These are phyloP conservation scores for Hydroisotoma schaefferi DNA, from an alignment of 2,888 invertebrate genomes.

Conservation along the genomic window DNA sequence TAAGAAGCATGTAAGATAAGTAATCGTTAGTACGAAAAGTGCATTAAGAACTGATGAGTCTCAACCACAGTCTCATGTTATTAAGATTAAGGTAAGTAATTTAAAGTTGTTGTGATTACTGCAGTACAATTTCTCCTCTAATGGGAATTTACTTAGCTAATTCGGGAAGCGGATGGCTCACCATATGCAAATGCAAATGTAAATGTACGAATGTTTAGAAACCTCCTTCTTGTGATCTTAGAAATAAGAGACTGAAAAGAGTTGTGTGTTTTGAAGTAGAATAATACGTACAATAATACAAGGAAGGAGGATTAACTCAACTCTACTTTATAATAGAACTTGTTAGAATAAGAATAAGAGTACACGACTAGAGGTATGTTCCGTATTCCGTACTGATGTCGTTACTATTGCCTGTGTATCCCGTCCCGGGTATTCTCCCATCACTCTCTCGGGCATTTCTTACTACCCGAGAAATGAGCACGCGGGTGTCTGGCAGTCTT, in stretches of 20 bases:
- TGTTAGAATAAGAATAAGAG: too few species aligned
- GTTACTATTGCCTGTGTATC: too few species aligned
- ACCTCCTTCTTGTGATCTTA: constrained; percentile 5
- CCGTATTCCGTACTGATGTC: too few species aligned
- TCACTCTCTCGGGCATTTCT: background rate
- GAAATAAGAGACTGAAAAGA: constrained; percentile 3
- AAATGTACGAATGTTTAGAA: background rate
- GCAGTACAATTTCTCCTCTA: constrained; percentile 33
- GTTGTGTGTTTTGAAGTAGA: background rate
- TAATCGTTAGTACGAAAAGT: too few species aligned
- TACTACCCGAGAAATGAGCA: constrained; percentile 23
- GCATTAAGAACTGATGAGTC: constrained; percentile 19
- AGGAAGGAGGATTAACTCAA: background rate
- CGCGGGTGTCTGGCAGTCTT: constrained; percentile 24
- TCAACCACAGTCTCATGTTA: too few species aligned
- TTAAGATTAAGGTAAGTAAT: constrained; percentile 12
- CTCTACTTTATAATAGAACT: too few species aligned
- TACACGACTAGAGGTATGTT: too few species aligned
- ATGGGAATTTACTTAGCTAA: constrained; percentile 36
- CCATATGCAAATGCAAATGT: background rate
- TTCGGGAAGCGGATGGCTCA: constrained; percentile 41
- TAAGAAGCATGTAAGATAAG: too few species aligned
- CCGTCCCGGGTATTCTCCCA: constrained; percentile 11
- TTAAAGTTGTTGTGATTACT: constrained; percentile 19
- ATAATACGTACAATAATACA: too few species aligned